Evolutionary conservation across 2,888 invertebrate genomes (phyloP), one percentile per base, ranked within the genome.

Genomic region (Cataglyphis albicans): DNA sequence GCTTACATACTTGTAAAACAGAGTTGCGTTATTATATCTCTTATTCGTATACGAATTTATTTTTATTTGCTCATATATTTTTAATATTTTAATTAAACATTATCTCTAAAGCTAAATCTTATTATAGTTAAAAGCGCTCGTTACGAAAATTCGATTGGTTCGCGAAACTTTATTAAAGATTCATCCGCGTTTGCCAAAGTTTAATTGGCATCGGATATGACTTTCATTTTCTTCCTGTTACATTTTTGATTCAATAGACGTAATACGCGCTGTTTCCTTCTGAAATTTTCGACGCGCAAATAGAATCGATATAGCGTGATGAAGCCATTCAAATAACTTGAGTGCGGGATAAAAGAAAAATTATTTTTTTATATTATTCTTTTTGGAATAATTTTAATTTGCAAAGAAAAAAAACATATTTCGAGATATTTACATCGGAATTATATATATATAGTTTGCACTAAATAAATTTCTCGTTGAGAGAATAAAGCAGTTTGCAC

Each of bases 191-290:
- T 21, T 32, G 76, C 76, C 68, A 76, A 21, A 68, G 57, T 68
- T 76, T 76, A 76, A 76, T 76, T 68, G 68, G 57, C 68, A 21
- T 41, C 76, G 29, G 10, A 67, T 29, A 12, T 21, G 25, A 32
- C 9, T 57, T n/a, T 9, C 25, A 44, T 38, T 52, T 41, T 64
- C 64, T 52, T 52, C 35, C 64, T 35, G 35, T 52, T 21, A 21
- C 18, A 68, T 57, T 57, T 12, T 68, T 41, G 10, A 29, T 15
- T 5, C 67, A 18, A 55, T 41, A 18, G 48, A 32, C 74, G 63
- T 35, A 75, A 57, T 21, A 25, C 21, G 25, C 21, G 7, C 10
- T 4, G 4, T 35, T 63, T 18, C 21, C 63, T 59, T 21, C 32
- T 12, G 0, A 5, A 21, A 48, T 65, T 52, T 64, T 65, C 75